Conservation (phyloP, 2,797 vertebrate species). For the Macroramphosus scolopax region DNA sequence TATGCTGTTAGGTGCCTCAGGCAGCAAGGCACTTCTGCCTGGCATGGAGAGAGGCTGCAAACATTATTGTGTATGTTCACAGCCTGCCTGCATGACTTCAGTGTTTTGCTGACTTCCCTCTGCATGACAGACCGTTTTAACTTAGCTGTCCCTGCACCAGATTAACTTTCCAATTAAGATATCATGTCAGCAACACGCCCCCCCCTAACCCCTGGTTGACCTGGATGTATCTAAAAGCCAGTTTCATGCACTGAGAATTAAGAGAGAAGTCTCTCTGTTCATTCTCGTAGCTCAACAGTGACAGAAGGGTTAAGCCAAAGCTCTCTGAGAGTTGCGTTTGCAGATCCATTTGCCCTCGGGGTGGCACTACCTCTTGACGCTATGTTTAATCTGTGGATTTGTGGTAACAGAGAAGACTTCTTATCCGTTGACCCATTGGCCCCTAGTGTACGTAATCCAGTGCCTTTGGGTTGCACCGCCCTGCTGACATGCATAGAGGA, state of each 20-base stretch:
- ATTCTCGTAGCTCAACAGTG: conserved; percentile 42
- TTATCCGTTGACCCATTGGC: conserved; percentile 78
- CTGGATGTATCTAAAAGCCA: conserved; percentile 64
- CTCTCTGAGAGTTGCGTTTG: conserved; percentile 63
- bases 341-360: conserved; percentile 67
- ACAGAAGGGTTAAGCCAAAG: conserved; percentile 72
- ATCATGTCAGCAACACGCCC: conserved; percentile 68
- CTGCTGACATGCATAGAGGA: conserved; percentile 62
- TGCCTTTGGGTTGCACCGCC: conserved; percentile 60
- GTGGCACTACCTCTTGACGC: conserved; percentile 59
- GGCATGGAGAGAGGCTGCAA: conserved; percentile 37
- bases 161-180: conserved; percentile 80
- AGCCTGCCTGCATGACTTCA: conserved; percentile 17
- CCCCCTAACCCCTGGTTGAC: conserved; percentile 60
- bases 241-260: conserved; percentile 51
- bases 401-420: conserved; percentile 83
- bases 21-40: conserved; percentile 23
- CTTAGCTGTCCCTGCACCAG: conserved; percentile 46
- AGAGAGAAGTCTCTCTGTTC: conserved; percentile 52
- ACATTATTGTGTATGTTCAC: conserved; percentile 21
- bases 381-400: conserved; percentile 82
- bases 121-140: conserved; percentile 40
- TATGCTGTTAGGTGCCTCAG: conserved; percentile 31
- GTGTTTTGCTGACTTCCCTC: conserved; percentile 31
- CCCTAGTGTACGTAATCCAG: conserved; percentile 68